These are phyloP conservation scores for Agrochola litura DNA, from an alignment of 2,888 invertebrate genomes.

Conservation along the genomic window DNA sequence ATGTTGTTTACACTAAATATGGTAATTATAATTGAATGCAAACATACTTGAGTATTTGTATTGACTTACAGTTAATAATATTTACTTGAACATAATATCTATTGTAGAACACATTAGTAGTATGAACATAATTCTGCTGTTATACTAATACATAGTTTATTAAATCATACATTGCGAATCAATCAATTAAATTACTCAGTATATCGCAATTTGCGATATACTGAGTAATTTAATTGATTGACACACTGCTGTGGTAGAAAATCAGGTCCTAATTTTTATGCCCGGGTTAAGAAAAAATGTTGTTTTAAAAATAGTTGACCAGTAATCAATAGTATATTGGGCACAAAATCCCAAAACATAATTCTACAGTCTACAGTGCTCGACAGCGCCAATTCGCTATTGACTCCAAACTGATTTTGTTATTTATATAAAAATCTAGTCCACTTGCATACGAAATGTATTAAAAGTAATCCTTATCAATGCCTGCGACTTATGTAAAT, in stretches of 20 bases:
- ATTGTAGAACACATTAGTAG: not conserved
- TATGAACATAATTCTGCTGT: not conserved
- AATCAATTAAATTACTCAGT: no score
- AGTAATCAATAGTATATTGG: not conserved
- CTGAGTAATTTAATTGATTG: not conserved
- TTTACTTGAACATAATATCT: conserved; percentile 5
- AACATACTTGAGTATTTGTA: conserved; percentile 8
- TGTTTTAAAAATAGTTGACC: accelerated
- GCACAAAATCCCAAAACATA: no score
- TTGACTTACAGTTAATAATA: not conserved
- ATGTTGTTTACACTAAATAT: not conserved
- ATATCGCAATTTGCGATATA: no score
- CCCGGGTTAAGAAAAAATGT: not conserved
- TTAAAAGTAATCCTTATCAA: conserved; percentile 35
- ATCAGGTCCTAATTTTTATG: not conserved
- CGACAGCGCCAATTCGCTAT: not conserved
- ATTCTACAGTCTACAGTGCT: not conserved
- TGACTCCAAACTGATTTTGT: not conserved
- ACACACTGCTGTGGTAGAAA: not conserved
- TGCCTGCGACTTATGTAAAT: conserved; percentile 3
- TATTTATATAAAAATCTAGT: not conserved
- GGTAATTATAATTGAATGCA: conserved; percentile 17
- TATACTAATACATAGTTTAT: not conserved
- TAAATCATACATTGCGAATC: not conserved
- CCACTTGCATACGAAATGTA: not conserved